Conservation (phyloP, 2,113 vertebrate genomes). For the Engraulis encrasicolus region DNA sequence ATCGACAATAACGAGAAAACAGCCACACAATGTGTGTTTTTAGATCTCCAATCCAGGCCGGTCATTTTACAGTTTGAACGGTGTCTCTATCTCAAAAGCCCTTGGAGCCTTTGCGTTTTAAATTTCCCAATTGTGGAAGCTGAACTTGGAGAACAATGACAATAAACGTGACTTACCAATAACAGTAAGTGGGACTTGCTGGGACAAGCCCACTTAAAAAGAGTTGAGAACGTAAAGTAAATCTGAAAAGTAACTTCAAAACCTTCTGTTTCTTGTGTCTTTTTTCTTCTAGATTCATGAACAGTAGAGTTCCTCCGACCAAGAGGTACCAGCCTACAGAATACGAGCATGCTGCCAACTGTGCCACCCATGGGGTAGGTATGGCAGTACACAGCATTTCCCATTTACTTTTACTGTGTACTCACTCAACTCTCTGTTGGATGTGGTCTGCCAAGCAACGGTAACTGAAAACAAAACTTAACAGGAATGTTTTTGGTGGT, state of each 20-base stretch:
- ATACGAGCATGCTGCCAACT: constrained; percentile 92
- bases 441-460: neutral
- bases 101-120: no score
- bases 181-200: no score
- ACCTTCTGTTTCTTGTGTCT: constrained; percentile 6
- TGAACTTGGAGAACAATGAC: no score
- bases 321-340: constrained; percentile 92
- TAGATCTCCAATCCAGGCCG: no score
- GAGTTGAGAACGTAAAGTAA: neutral
- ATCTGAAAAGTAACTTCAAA: neutral
- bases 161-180: no score
- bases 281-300: constrained; percentile 87
- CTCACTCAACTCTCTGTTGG: neutral
- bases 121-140: no score
- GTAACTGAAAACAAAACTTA: neutral
- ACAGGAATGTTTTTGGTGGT: neutral
- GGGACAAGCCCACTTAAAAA: neutral
- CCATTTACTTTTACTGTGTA: neutral
- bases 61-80: no score
- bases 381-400: neutral
- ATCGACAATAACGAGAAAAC: no score
- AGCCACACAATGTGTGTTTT: no score
- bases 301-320: constrained; percentile 86
- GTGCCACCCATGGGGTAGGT: constrained; percentile 92
- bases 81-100: no score